phyloP scores from a whole-genome alignment of 2,113 vertebrate species.

The Narcine bancroftii region DNA sequence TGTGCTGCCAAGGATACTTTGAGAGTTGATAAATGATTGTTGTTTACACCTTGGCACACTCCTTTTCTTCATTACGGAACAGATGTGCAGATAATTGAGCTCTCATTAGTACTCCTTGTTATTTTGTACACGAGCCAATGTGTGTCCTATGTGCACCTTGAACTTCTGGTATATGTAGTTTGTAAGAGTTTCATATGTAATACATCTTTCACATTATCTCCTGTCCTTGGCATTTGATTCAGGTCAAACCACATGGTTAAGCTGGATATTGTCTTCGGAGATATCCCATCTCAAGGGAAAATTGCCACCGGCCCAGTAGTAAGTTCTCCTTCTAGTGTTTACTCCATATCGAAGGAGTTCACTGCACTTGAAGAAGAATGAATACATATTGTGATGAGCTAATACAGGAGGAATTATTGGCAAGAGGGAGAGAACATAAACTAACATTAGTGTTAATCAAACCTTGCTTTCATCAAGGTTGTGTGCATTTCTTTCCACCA shows the following conservation, averaged over 20 bases:
- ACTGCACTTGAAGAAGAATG: not conserved
- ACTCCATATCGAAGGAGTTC: not conserved
- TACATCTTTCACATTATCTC: conserved; percentile 7
- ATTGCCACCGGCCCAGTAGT: not conserved
- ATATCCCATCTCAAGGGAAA: conserved; percentile 14
- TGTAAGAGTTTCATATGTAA: not conserved
- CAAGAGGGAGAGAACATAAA: not conserved
- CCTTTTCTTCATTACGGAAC: conserved; percentile 11
- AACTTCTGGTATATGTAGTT: not conserved
- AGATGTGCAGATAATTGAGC: conserved; percentile 20
- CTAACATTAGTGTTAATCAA: not conserved
- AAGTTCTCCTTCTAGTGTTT: not conserved
- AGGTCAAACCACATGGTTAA: conserved; percentile 4
- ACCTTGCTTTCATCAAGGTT: not conserved
- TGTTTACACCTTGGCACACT: not conserved
- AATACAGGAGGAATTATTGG: not conserved
- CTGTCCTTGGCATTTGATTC: not conserved
- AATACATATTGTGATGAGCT: not conserved
- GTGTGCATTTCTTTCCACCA: not conserved
- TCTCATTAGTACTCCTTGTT: not conserved
- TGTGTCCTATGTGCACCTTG: not conserved
- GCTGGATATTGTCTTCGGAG: not conserved
- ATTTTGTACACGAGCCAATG: not conserved
- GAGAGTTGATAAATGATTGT: not conserved
- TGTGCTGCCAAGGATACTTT: not conserved